Evolutionary conservation across 2,113 vertebrate species (phyloP).

Genomic region (Pollimyrus isidori): DNA sequence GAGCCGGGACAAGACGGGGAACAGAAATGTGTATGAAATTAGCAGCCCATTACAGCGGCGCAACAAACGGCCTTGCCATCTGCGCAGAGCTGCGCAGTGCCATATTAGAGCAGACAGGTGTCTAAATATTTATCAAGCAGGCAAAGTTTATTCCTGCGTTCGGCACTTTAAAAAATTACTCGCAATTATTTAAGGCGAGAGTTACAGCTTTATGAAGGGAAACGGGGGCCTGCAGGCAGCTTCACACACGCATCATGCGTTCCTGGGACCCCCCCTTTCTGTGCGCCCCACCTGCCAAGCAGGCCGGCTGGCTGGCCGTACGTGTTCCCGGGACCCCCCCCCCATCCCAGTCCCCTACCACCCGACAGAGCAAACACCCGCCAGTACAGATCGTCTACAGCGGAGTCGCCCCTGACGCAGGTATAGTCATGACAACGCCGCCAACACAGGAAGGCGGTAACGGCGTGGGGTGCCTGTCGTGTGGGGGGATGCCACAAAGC

Average conservation of each 20-base stretch:
- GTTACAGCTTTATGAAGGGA: slow-evolving; percentile 45
- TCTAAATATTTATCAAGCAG: slow-evolving; percentile 66
- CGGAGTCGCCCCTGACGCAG: neutral
- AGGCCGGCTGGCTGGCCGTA: neutral
- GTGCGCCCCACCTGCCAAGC: neutral
- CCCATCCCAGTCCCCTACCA: neutral
- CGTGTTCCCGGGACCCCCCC: slow-evolving; percentile 7
- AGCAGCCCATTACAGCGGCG: slow-evolving; percentile 48
- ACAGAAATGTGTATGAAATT: slow-evolving; percentile 54
- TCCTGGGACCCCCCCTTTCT: neutral
- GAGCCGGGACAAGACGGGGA: slow-evolving; percentile 8
- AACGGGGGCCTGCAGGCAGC: neutral
- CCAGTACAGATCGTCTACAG: slow-evolving; percentile 1
- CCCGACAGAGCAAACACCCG: neutral
- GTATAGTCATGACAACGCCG: neutral
- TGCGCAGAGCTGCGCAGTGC: slow-evolving; percentile 44
- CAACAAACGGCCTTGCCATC: slow-evolving; percentile 54
- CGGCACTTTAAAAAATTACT: slow-evolving; percentile 51
- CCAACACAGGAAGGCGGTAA: neutral
- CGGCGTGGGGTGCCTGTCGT: neutral
- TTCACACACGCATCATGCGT: neutral
- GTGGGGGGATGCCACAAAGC: neutral
- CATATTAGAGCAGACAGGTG: slow-evolving; percentile 62
- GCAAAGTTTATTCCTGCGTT: slow-evolving; percentile 55
- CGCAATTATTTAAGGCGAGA: slow-evolving; percentile 57